Conservation (phyloP, 2,113 vertebrate species). For the Plectropomus leopardus region DNA sequence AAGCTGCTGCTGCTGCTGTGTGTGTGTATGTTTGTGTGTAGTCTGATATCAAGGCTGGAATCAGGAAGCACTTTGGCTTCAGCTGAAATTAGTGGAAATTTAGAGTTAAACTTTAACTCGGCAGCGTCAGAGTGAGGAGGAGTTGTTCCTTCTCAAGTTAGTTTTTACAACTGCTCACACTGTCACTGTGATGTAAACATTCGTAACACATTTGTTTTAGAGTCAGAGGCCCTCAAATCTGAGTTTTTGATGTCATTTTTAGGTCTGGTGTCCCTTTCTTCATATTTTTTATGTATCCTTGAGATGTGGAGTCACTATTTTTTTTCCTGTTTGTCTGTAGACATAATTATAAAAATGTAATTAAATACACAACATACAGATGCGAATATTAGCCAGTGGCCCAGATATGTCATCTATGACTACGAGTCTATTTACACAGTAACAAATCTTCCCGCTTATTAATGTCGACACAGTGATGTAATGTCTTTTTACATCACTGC, state of each 20-base stretch:
- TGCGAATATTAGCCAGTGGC: not conserved
- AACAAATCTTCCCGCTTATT: not conserved
- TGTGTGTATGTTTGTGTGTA: not conserved
- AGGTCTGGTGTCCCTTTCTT: no score
- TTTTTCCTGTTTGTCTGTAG: not conserved
- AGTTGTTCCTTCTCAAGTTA: not conserved
- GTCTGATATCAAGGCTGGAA: conserved; percentile 1
- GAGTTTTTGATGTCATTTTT: not conserved
- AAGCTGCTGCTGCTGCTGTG: not conserved
- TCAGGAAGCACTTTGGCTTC: conserved; percentile 18
- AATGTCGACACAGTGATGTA: conserved; percentile 19
- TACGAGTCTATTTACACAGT: conserved; percentile 36
- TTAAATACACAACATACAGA: not conserved
- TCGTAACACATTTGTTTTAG: no score
- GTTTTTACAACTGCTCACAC: not conserved
- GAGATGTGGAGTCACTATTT: not conserved
- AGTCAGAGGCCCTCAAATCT: not conserved
- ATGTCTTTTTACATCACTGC: conserved; percentile 31
- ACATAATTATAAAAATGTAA: not conserved
- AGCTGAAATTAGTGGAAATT: not conserved
- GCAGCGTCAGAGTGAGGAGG: not conserved
- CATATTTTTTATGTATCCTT: no score
- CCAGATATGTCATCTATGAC: conserved; percentile 27
- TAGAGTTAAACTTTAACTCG: conserved; percentile 32
- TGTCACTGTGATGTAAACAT: not conserved